A percentile compares a stretch with the other conserved stretches of the same genome.
phyloP scores from a whole-genome alignment of 2,113 vertebrate genomes.

The Blennius ocellaris region DNA sequence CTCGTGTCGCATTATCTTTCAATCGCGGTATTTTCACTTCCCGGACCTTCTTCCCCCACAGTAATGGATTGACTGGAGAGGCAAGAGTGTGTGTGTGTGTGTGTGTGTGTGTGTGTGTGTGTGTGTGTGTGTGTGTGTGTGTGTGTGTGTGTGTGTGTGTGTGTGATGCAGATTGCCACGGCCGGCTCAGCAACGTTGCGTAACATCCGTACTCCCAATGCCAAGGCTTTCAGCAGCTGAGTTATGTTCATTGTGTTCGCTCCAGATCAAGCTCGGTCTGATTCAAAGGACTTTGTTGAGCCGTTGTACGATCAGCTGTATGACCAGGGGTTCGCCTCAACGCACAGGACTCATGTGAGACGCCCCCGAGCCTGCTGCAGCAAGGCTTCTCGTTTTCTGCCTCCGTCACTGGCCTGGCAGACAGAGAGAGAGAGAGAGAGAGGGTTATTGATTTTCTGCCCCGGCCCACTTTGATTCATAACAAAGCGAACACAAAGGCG shows the following conservation, averaged over 20 bases:
- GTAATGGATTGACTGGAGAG: conserved; percentile 6
- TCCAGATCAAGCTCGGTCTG: conserved; percentile 14
- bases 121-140: too few species aligned
- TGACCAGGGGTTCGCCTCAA: conserved; percentile 16
- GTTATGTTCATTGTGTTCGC: conserved; percentile 65
- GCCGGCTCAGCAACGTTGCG: conserved; percentile 56
- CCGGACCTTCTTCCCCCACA: background rate
- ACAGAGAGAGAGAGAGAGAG: conserved; percentile 45
- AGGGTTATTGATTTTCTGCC: conserved; percentile 68
- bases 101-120: too few species aligned
- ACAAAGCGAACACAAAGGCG: conserved; percentile 9
- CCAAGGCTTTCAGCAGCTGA: conserved; percentile 68
- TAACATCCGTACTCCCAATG: conserved; percentile 68
- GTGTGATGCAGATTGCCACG: conserved; percentile 49
- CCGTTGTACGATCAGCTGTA: conserved; percentile 18
- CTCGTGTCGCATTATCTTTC: background rate
- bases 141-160: background rate
- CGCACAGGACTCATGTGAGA: conserved; percentile 20
- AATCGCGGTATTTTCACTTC: background rate
- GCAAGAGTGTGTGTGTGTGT: background rate
- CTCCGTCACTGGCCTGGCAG: conserved; percentile 13
- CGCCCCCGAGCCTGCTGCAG: conserved; percentile 13
- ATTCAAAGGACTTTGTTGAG: conserved; percentile 36
- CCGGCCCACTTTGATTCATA: conserved; percentile 53
- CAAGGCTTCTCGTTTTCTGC: conserved; percentile 35